Base-by-base conservation (phyloP, 2,888 invertebrate species). In the Criorhina ranunculi region DNA sequence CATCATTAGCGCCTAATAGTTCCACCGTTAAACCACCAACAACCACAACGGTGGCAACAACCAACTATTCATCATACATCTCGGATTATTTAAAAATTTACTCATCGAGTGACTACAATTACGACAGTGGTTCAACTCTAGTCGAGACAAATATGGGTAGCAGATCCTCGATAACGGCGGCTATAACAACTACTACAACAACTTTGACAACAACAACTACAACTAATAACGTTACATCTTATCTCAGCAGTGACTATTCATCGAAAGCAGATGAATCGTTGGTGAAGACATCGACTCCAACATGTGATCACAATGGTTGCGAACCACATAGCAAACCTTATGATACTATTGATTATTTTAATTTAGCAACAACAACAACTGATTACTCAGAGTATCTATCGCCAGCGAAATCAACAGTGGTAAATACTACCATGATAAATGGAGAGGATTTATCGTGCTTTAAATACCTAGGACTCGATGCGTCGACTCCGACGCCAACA, bases 381-480 rank as follows among this genome's bases (percentile, higher is more conserved):
- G 86, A 86, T 24, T 80, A 86, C 70, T 86, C 86, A 1, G 80
- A 80, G 46, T 85, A 85, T 59, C 66, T 85, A 4, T 40, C 44
- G 7, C 24, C 80, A 15, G 33, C 49, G 12, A 85, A 75, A 11
- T 12, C 85, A 8, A 70, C 67, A 12, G 42, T 77, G 3, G 57
- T 79, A 0, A 73, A 51, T n/a, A 83, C 73, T 3, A 0, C 46
- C 0, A 12, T 83, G 31, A 5, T 33, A 1, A 73, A 67, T 17
- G 79, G 73, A 0, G 83, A 79, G 0, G 35, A 73, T 9, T 0
- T 55, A 31, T 67, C 66, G 12, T n/a, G 73, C 15, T 73, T 12
- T 12, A 83, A 59, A 3, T 83, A 83, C 35, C 8, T 83, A 3
- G 70, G 77, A 1, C 53, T 77, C 4, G 79, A 82, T 35, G 76